Percentiles rank a stretch among this genome's conserved stretches.
Conservation (phyloP, 2,888 invertebrate species). For the Lepidochrysops patricia region DNA sequence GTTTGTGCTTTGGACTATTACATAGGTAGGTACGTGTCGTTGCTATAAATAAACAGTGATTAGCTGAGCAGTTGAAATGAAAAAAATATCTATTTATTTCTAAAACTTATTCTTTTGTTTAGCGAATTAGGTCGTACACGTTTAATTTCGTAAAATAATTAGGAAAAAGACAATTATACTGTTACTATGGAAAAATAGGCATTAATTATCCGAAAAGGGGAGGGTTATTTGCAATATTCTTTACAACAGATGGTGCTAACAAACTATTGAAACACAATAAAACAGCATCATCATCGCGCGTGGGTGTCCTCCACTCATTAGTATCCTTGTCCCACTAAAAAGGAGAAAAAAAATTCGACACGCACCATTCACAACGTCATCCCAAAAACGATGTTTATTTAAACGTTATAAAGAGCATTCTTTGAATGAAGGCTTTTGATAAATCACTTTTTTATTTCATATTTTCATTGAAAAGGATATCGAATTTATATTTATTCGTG, state of each 20-base stretch:
- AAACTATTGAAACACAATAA: conserved; percentile 33
- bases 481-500: conserved; percentile 70
- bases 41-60: too few species aligned
- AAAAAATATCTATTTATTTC: too few species aligned
- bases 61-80: too few species aligned
- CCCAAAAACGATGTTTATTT: conserved; percentile 70
- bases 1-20: too few species aligned
- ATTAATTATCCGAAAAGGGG: neutral
- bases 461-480: conserved; percentile 63
- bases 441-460: conserved; percentile 69
- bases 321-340: conserved; percentile 56
- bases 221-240: neutral
- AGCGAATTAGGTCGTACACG: too few species aligned
- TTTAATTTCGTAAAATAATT: too few species aligned
- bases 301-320: conserved; percentile 72
- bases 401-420: conserved; percentile 60
- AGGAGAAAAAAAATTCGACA: conserved; percentile 47
- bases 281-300: conserved; percentile 51
- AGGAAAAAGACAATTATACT: too few species aligned
- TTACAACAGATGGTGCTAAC: conserved; percentile 24
- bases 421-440: conserved; percentile 64
- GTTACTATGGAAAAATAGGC: neutral
- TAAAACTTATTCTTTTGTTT: too few species aligned
- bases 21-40: too few species aligned
- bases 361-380: conserved; percentile 62